Conservation (phyloP, 2,113 vertebrate species). For the Tetrao urogallus region DNA sequence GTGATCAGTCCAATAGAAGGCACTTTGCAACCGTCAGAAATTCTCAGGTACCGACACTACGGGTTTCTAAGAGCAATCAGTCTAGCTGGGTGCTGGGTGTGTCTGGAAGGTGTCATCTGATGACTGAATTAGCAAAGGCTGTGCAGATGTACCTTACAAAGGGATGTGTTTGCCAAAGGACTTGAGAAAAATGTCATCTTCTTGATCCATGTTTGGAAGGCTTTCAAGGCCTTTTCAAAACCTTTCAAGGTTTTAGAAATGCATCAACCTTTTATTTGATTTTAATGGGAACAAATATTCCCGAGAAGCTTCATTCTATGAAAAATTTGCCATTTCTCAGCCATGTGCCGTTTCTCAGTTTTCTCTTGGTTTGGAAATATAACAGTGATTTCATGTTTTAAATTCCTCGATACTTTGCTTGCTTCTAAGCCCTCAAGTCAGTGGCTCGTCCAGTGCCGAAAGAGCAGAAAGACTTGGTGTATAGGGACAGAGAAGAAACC, state of each 20-base stretch:
- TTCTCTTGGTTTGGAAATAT: not conserved
- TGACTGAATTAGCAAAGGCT: not conserved
- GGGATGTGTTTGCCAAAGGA: rapidly evolving
- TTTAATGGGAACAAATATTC: not conserved
- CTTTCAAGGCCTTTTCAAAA: not conserved
- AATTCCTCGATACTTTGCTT: not conserved
- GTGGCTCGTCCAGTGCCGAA: not conserved
- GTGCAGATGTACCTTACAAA: not conserved
- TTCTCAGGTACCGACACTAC: rapidly evolving
- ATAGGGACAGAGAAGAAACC: not conserved
- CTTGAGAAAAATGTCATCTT: not conserved
- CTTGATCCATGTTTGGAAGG: not conserved
- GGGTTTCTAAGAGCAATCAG: not conserved
- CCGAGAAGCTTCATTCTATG: not conserved
- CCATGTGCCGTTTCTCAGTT: not conserved
- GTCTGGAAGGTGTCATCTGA: not conserved
- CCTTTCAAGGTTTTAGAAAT: not conserved
- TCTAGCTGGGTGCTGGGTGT: rapidly evolving
- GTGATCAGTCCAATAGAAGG: constrained; percentile 12
- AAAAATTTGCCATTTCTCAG: not conserved
- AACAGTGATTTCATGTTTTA: not conserved
- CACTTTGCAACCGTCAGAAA: not conserved
- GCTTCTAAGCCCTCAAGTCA: not conserved
- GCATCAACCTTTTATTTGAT: not conserved
- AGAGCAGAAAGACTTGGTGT: not conserved